Percentiles rank a stretch among this genome's conserved stretches.
Conservation (phyloP, 2,888 invertebrate genomes). For the Folsomia candida region DNA sequence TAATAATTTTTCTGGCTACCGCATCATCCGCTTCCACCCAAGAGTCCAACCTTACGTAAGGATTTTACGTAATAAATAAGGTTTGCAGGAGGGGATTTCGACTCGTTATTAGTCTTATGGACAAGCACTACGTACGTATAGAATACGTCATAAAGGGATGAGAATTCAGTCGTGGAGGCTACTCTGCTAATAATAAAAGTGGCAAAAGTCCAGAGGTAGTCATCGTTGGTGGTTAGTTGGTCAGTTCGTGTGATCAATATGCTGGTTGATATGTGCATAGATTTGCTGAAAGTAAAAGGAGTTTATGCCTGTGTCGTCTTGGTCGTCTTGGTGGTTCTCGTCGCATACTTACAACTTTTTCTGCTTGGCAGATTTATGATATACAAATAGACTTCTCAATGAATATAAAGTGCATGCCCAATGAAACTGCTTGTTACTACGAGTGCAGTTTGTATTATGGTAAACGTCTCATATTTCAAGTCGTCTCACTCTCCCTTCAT, state of each 20-base stretch:
- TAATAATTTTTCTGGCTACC: not conserved
- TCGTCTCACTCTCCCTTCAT: not conserved
- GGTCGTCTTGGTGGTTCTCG: not conserved
- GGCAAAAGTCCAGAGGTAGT: not conserved
- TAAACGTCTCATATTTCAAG: not conserved
- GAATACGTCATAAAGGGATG: too few species aligned
- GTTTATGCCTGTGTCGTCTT: not conserved
- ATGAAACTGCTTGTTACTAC: too few species aligned
- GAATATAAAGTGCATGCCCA: not conserved
- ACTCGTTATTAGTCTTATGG: too few species aligned
- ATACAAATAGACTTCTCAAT: not conserved
- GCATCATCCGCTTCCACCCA: not conserved
- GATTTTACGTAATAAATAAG: too few species aligned
- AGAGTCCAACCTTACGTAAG: not conserved
- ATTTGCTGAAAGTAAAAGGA: not conserved
- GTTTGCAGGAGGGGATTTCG: too few species aligned
- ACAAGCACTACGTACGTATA: too few species aligned
- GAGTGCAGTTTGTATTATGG: not conserved
- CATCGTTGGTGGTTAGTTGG: not conserved
- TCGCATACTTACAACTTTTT: too few species aligned
- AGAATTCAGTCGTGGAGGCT: too few species aligned
- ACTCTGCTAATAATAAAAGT: too few species aligned
- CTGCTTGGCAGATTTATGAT: slow-evolving; percentile 6
- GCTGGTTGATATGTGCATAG: not conserved
- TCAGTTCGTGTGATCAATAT: not conserved